Percentiles rank a stretch among this genome's conserved stretches.
phyloP scores from a whole-genome alignment of 2,797 vertebrate genomes.

The Sternotherus odoratus region DNA sequence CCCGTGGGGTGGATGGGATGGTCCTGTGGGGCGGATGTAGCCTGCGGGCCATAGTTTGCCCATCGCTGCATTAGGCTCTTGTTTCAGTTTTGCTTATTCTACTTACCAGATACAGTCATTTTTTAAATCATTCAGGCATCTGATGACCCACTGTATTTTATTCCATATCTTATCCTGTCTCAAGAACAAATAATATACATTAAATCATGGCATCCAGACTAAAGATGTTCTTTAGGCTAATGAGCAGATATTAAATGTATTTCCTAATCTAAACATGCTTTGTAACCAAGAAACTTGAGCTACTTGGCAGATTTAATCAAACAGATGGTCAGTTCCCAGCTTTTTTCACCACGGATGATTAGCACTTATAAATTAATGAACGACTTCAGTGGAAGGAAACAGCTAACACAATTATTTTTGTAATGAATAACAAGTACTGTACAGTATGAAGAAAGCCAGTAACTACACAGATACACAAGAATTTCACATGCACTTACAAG shows the following conservation, averaged over 20 bases:
- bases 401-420: background rate
- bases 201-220: background rate
- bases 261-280: background rate
- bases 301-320: background rate
- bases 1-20: no score
- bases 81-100: background rate
- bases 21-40: no score
- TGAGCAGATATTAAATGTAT: background rate
- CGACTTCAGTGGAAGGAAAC: background rate
- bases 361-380: background rate
- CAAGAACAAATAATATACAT: background rate
- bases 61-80: background rate
- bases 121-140: background rate
- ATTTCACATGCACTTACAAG: background rate
- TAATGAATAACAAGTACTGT: background rate
- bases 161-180: background rate
- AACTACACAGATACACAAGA: background rate
- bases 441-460: background rate
- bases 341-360: background rate
- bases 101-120: background rate
- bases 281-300: background rate
- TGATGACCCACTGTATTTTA: background rate
- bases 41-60: no score
- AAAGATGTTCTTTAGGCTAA: background rate
- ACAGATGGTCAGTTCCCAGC: background rate